phyloP scores from a whole-genome alignment of 2,888 invertebrate genomes.

The Physocephala rufipes region DNA sequence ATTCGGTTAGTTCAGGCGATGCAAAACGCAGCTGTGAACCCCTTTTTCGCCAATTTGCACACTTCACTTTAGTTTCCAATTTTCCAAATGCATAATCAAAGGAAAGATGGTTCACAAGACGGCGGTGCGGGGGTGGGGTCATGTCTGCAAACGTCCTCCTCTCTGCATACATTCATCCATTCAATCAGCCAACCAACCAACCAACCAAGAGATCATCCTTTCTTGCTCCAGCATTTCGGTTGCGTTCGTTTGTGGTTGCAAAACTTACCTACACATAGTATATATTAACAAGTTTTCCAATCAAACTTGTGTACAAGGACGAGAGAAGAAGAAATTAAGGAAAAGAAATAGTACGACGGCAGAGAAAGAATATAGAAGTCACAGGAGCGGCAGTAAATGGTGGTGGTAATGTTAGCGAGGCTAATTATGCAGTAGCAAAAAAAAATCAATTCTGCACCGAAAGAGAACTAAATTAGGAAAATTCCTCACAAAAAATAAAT shows the following conservation, averaged over 20 bases:
- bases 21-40: background rate
- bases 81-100: conserved; percentile 36
- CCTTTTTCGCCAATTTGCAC: conserved; percentile 21
- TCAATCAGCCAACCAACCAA: too few relatives aligned
- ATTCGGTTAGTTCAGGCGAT: background rate
- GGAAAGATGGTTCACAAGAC: background rate
- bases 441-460: background rate
- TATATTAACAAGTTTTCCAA: conserved; percentile 37
- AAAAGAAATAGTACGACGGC: background rate
- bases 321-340: conserved; percentile 1
- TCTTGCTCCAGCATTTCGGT: background rate
- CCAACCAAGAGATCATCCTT: too few relatives aligned
- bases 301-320: conserved; percentile 29
- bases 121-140: too few relatives aligned
- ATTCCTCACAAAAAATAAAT: background rate
- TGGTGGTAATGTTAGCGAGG: background rate
- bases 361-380: too few relatives aligned
- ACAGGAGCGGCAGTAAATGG: background rate
- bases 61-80: conserved; percentile 36
- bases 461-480: conserved; percentile 17
- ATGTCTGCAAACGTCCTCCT: too few relatives aligned
- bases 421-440: background rate
- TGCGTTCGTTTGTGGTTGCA: background rate
- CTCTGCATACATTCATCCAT: too few relatives aligned
- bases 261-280: conserved; percentile 1